phyloP scores from a whole-genome alignment of 2,113 vertebrate species.

The Pheucticus melanocephalus region DNA sequence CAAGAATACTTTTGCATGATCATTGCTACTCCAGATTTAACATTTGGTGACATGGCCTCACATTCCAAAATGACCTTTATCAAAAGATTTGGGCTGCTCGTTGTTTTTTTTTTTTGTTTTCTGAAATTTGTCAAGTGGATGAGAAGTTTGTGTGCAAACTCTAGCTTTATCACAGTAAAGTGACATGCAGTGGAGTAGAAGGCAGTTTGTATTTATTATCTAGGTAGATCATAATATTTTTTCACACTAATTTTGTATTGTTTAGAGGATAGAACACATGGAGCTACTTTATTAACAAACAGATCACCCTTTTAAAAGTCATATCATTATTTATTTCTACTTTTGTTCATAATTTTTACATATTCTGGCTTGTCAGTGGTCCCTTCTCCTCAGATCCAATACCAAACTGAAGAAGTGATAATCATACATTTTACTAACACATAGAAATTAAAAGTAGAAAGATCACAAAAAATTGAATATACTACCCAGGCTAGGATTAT shows the following conservation, averaged over 20 bases:
- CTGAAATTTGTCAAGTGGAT: not conserved
- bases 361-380: not conserved
- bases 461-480: not conserved
- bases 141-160: not conserved
- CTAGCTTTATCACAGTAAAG: not conserved
- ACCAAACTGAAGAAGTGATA: not conserved
- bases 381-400: not conserved
- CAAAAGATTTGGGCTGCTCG: not conserved
- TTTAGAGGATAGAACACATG: not conserved
- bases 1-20: accelerated
- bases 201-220: not conserved
- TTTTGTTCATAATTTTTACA: not conserved
- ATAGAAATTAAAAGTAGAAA: not conserved
- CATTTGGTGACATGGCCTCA: not conserved
- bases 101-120: not conserved
- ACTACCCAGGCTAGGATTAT: not conserved
- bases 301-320: not conserved
- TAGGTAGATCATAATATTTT: not conserved
- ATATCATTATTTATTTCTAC: not conserved
- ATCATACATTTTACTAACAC: not conserved
- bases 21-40: not conserved
- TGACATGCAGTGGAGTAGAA: not conserved
- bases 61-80: not conserved
- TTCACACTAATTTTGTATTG: not conserved
- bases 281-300: not conserved